Evolutionary conservation across 2,113 vertebrate species (phyloP).

Genomic region (Rutilus rutilus): DNA sequence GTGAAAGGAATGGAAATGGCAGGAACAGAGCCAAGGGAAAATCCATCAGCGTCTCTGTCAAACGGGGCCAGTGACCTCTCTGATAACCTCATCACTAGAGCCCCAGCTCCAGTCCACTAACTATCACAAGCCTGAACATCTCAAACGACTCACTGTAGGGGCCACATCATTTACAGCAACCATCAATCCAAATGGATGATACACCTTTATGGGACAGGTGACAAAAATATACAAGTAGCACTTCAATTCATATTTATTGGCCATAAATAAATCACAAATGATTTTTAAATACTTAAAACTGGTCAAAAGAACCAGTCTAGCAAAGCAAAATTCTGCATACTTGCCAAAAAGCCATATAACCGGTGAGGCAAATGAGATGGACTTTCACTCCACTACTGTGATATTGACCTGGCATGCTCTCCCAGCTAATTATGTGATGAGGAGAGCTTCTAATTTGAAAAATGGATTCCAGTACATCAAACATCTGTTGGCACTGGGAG

Average conservation of each 20-base stretch:
- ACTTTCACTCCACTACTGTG: constrained; percentile 1
- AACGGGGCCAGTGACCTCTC: constrained; percentile 42
- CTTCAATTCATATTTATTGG: background rate
- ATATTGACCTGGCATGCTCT: constrained; percentile 22
- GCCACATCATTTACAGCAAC: background rate
- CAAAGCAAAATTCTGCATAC: background rate
- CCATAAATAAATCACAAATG: background rate
- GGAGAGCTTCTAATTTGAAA: constrained; percentile 24
- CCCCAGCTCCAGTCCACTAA: constrained; percentile 25
- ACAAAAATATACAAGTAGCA: constrained; percentile 11
- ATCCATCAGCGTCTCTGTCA: constrained; percentile 50
- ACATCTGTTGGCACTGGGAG: constrained; percentile 23
- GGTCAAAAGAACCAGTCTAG: background rate
- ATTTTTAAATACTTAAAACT: background rate
- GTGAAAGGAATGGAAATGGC: constrained; percentile 36
- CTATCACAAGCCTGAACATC: constrained; percentile 33
- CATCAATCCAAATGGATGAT: background rate
- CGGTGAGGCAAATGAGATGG: constrained; percentile 2
- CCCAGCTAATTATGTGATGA: constrained; percentile 25
- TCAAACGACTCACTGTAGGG: constrained; percentile 17
- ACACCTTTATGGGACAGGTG: constrained; percentile 12
- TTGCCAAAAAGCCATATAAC: constrained; percentile 13
- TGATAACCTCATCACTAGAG: constrained; percentile 45
- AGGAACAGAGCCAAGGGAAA: constrained; percentile 34
- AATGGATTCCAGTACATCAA: constrained; percentile 35